A percentile compares a stretch with the other conserved stretches of the same genome.
phyloP scores from a whole-genome alignment of 2,888 invertebrate genomes.

The Drosophila subsilvestris region DNA sequence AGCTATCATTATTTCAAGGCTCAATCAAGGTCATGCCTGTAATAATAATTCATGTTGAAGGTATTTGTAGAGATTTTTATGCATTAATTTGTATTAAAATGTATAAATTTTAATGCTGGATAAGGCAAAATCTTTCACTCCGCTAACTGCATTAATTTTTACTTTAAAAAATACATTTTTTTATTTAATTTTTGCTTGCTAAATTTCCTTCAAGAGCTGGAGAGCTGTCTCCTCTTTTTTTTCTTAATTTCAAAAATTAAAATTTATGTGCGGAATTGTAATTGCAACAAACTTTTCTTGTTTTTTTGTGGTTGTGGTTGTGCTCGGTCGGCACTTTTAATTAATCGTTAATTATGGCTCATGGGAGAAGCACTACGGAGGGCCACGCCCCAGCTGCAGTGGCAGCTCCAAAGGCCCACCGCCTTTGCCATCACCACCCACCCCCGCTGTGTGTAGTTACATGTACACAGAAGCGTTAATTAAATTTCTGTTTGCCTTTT shows the following conservation, averaged over 20 bases:
- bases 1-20: background rate
- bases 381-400: conserved; percentile 30
- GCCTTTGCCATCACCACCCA: conserved; percentile 31
- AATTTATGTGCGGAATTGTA: conserved; percentile 52
- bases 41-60: too few relatives aligned
- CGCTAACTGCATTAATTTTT: background rate
- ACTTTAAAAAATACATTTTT: background rate
- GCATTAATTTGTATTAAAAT: background rate
- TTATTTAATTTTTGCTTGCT: background rate
- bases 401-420: conserved; percentile 3
- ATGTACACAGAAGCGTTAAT: conserved; percentile 79
- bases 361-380: conserved; percentile 47
- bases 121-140: too few relatives aligned
- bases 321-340: conserved; percentile 55
- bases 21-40: background rate
- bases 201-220: background rate
- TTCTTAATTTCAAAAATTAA: conserved; percentile 9
- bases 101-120: too few relatives aligned
- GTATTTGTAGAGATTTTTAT: too few relatives aligned
- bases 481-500: conserved; percentile 70
- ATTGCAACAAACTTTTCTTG: conserved; percentile 30
- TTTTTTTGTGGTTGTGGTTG: conserved; percentile 19
- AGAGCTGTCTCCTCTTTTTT: background rate
- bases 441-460: conserved; percentile 71
- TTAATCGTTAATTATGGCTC: conserved; percentile 75